Conservation (phyloP, 2,113 vertebrate species). For the Eulemur rufifrons region DNA sequence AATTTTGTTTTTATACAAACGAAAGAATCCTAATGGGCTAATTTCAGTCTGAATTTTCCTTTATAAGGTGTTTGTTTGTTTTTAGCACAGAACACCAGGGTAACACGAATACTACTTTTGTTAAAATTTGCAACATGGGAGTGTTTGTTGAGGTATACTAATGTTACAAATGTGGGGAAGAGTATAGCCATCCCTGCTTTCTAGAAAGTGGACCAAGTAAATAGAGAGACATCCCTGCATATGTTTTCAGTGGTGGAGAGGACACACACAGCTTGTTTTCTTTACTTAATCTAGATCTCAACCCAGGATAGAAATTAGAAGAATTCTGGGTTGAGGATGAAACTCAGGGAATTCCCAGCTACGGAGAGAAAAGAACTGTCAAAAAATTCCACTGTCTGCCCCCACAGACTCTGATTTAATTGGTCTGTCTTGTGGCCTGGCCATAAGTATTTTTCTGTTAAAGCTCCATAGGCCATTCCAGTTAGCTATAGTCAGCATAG, state of each 20-base stretch:
- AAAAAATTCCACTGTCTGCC: background rate
- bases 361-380: background rate
- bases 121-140: background rate
- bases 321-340: no score
- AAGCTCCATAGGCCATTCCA: background rate
- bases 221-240: rapidly evolving
- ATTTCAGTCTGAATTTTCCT: background rate
- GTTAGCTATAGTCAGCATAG: background rate
- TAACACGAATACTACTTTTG: background rate
- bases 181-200: background rate
- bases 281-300: background rate
- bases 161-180: background rate
- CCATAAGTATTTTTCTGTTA: background rate
- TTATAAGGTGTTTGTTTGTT: background rate
- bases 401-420: background rate
- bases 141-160: no score
- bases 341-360: background rate
- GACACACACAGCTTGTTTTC: background rate
- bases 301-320: background rate
- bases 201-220: background rate
- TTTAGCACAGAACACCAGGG: background rate
- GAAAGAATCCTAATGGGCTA: background rate
- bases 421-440: background rate
- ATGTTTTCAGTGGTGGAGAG: background rate
- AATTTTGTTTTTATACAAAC: background rate